Base-by-base conservation (phyloP, 2,888 invertebrate species). In the Cephus runcator region DNA sequence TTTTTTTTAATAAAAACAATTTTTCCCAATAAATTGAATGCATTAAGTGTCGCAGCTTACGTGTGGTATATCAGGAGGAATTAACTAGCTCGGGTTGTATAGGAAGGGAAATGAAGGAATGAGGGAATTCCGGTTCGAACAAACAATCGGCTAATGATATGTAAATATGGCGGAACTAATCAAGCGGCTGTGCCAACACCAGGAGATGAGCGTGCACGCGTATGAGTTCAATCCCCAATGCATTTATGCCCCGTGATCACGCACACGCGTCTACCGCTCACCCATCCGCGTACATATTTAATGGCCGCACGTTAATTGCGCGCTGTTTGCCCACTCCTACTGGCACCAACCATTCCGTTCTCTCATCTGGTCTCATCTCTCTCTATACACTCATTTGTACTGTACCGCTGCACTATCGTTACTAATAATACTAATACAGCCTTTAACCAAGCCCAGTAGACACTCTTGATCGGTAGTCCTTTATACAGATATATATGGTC, bases 121-220 rank as follows among this genome's bases (percentile, higher is more conserved):
- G 83, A 77, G 81, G 85, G 84, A 89, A 88, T 87, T 87, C 84
- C 85, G 84, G 87, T 85, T 88, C 86, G 87, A 85, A 87, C 88
- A 90, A 90, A 90, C 90, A 90, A 88, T 90, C 86, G 87, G 86
- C 90, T 91, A 90, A 91, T 90, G 90, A 91, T 90, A 90, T 90
- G 90, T 90, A 90, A 90, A 91, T 90, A 91, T 89, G 88, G 86
- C 85, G 83, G 86, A 90, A 89, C 89, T 90, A 90, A 91, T 91
- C 89, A 91, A 91, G 89, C 90, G 89, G 87, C 88, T 90, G 89
- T 88, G 87, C 89, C 86, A 90, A 90, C 90, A 89, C 82, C 81
- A 85, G 86, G 86, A 88, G 89, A 88, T 89, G 87, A 88, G 85
- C 82, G 75, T 78, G 76, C 79, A 81, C 77, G 84, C 81, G 81